A percentile compares a stretch with the other conserved stretches of the same genome.
Conservation (phyloP, 2,797 vertebrate genomes). For the Catamblyrhynchus diadema region DNA sequence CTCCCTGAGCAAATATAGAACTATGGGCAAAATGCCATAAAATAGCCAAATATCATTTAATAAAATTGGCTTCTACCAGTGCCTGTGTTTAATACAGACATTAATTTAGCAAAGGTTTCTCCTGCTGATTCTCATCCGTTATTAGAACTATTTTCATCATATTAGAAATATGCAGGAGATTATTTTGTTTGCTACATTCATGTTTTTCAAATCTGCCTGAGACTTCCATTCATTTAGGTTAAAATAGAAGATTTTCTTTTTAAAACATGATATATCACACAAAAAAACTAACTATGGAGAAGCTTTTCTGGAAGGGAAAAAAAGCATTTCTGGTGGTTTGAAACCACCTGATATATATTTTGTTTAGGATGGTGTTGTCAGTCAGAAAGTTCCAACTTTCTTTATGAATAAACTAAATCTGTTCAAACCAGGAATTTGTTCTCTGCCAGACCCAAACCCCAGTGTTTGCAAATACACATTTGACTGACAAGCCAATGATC, state of each 20-base stretch:
- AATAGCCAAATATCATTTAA: background rate
- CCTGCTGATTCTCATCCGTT: background rate
- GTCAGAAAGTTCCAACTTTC: background rate
- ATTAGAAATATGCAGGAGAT: background rate
- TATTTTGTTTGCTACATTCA: background rate
- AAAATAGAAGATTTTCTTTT: background rate
- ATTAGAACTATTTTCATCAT: background rate
- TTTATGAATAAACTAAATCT: constrained; percentile 10
- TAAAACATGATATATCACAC: background rate
- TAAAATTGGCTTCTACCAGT: background rate
- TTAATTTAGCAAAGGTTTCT: background rate
- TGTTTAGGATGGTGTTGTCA: background rate
- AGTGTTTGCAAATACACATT: constrained; percentile 53
- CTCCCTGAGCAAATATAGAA: background rate
- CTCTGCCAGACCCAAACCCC: constrained; percentile 15
- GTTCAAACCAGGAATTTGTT: background rate
- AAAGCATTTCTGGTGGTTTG: background rate
- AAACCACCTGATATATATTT: background rate
- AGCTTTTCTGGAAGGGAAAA: background rate
- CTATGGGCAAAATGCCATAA: background rate
- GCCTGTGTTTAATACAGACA: background rate
- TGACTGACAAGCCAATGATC: constrained; percentile 44
- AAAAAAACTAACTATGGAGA: background rate
- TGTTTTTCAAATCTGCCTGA: background rate
- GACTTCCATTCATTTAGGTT: background rate